A percentile compares a stretch with the other conserved stretches of the same genome.
Conservation (phyloP, 1,140 invertebrate genomes). For the Lethocerus indicus region DNA sequence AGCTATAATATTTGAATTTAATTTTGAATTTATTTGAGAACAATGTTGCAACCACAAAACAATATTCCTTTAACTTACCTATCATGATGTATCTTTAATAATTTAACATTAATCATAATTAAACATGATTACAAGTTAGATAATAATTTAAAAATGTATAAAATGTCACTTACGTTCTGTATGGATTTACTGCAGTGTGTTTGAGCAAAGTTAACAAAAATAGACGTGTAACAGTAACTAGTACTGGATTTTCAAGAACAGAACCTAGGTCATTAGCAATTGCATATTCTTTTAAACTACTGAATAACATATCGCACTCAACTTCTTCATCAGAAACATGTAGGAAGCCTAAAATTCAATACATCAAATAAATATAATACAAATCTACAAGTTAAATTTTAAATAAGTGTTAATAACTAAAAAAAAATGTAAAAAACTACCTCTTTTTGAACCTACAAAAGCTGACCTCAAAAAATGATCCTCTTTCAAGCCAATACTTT, state of each 20-base stretch:
- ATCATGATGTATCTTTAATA: no score
- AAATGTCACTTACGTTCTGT: conserved; percentile 7
- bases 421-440: not conserved
- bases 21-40: no score
- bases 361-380: not conserved
- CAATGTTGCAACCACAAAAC: no score
- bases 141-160: no score
- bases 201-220: conserved; percentile 34
- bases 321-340: conserved; percentile 10
- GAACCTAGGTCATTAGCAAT: conserved; percentile 6
- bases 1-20: no score
- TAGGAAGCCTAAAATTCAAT: conserved; percentile 8
- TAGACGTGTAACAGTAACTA: conserved; percentile 31
- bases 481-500: conserved; percentile 6
- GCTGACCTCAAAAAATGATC: conserved; percentile 6
- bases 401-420: not conserved
- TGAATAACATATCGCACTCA: conserved; percentile 6
- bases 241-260: conserved; percentile 24
- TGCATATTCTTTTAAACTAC: conserved; percentile 9
- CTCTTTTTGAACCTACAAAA: conserved; percentile 6
- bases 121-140: no score
- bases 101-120: no score
- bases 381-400: not conserved
- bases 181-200: conserved; percentile 27
- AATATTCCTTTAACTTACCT: no score